Evolutionary conservation across 2,888 invertebrate species (phyloP).

Genomic region (Deilephila elpenor): DNA sequence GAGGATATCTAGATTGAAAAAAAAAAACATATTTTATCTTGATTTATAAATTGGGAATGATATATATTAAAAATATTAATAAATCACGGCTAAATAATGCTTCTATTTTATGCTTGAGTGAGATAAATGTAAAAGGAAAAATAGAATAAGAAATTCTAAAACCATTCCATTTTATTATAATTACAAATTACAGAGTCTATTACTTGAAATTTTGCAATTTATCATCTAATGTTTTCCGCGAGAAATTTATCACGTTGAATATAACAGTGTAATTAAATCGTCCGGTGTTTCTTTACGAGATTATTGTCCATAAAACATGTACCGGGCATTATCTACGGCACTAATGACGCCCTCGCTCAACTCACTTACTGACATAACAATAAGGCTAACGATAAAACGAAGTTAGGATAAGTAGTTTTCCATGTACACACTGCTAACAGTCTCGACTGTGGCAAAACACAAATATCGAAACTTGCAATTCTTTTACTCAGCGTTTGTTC

Average conservation of each 20-base stretch:
- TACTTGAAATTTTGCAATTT: not conserved
- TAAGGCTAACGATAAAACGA: conserved; percentile 76
- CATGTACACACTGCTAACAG: conserved; percentile 66
- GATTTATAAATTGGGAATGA: too few relatives aligned
- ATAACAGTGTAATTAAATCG: conserved; percentile 8
- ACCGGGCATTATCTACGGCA: conserved; percentile 50
- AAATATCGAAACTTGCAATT: conserved; percentile 55
- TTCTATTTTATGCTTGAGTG: too few relatives aligned
- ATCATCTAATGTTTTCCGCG: not conserved
- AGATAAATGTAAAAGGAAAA: too few relatives aligned
- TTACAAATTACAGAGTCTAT: not conserved
- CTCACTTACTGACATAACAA: conserved; percentile 70
- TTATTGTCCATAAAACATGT: conserved; percentile 31
- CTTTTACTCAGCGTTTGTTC: conserved; percentile 49
- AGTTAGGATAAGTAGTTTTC: conserved; percentile 81
- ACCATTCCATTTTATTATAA: not conserved
- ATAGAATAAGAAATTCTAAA: too few relatives aligned
- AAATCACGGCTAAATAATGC: too few relatives aligned
- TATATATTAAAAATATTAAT: too few relatives aligned
- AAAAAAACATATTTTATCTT: not conserved
- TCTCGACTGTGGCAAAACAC: conserved; percentile 60
- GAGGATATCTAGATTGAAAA: not conserved
- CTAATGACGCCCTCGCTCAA: conserved; percentile 65
- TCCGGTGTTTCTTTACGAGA: conserved; percentile 20
- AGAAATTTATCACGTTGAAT: not conserved